These are phyloP conservation scores for Exocentrus adspersus DNA, from an alignment of 2,888 invertebrate species.

Conservation along the genomic window DNA sequence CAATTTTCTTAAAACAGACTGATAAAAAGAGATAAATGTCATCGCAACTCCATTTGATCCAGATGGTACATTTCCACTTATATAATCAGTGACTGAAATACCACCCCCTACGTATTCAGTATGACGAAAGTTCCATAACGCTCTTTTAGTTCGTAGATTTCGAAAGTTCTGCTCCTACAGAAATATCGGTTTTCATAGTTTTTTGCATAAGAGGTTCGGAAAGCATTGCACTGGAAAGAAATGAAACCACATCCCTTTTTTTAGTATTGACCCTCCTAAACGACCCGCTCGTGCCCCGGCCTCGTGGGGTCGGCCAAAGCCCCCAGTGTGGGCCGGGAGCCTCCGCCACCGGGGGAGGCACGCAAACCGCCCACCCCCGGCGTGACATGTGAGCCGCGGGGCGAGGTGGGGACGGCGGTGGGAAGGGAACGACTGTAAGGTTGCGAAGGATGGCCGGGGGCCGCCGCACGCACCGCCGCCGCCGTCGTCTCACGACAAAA, in stretches of 20 bases:
- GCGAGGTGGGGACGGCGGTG: constrained; percentile 24
- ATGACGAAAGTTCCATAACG: background rate
- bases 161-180: too few species aligned
- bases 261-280: background rate
- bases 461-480: too few species aligned
- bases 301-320: constrained; percentile 32
- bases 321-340: constrained; percentile 25
- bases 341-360: constrained; percentile 27
- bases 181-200: too few species aligned
- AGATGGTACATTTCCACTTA: background rate
- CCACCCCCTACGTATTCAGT: background rate
- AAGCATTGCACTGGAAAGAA: too few species aligned
- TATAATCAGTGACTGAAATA: background rate
- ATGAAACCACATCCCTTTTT: too few species aligned
- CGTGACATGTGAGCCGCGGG: constrained; percentile 34
- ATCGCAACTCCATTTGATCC: background rate
- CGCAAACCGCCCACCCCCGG: constrained; percentile 30
- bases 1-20: too few species aligned
- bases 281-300: background rate
- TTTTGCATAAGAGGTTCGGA: too few species aligned
- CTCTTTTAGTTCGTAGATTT: too few species aligned
- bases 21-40: background rate
- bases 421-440: constrained; percentile 25
- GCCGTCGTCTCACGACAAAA: constrained; percentile 5
- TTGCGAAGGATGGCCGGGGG: constrained; percentile 22